Evolutionary conservation across 2,797 vertebrate genomes (phyloP).

Genomic region (Ambastaia sidthimunki): DNA sequence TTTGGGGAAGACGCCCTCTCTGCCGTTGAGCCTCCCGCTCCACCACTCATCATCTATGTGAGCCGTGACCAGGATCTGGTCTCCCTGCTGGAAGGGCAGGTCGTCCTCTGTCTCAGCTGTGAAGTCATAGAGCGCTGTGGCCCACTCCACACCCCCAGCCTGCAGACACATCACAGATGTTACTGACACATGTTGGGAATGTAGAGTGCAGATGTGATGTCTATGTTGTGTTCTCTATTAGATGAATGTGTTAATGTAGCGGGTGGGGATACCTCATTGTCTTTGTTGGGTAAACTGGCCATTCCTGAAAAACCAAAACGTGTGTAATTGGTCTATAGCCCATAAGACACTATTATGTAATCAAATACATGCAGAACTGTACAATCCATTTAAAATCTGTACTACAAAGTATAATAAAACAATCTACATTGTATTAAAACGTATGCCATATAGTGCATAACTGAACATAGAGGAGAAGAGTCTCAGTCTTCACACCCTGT

Average conservation of each 20-base stretch:
- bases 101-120: conserved; percentile 82
- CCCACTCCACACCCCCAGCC: conserved; percentile 78
- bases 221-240: not conserved
- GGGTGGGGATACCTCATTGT: conserved; percentile 69
- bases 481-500: conserved; percentile 9
- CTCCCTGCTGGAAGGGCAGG: conserved; percentile 86
- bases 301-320: conserved; percentile 64
- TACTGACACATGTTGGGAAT: not conserved
- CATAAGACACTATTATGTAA: not conserved
- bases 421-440: not conserved
- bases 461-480: not conserved
- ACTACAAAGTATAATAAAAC: not conserved
- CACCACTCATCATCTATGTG: conserved; percentile 86
- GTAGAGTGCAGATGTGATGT: not conserved
- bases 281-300: conserved; percentile 58
- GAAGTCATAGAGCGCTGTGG: conserved; percentile 88
- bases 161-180: conserved; percentile 45
- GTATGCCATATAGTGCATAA: not conserved
- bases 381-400: not conserved
- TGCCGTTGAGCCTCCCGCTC: conserved; percentile 81
- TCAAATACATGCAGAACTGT: not conserved
- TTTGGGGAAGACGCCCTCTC: conserved; percentile 88
- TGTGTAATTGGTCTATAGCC: not conserved
- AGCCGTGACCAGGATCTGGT: conserved; percentile 84
- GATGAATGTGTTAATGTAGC: not conserved